phyloP scores from a whole-genome alignment of 2,113 vertebrate genomes.

The Oenanthe melanoleuca region DNA sequence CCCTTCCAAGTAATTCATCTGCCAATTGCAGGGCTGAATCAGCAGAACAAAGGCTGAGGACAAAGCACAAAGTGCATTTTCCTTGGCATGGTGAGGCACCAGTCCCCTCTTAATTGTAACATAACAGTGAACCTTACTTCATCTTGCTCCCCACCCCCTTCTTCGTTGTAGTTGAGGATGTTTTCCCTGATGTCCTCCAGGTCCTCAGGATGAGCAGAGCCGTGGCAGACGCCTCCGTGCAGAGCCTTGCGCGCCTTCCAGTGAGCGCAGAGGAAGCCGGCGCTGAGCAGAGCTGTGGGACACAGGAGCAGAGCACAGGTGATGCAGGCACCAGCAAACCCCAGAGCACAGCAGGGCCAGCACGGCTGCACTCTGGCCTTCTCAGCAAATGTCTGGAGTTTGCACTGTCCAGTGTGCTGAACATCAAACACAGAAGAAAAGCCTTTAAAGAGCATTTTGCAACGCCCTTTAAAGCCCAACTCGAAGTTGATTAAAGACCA shows the following conservation, averaged over 20 bases:
- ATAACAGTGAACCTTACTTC: constrained; percentile 74
- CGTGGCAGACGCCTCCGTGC: constrained; percentile 77
- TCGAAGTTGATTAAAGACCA: background rate
- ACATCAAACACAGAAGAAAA: background rate
- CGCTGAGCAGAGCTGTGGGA: constrained; percentile 79
- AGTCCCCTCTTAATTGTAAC: background rate
- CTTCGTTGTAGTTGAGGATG: constrained; percentile 88
- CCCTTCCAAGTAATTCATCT: background rate
- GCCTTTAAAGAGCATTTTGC: background rate
- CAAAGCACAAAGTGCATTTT: background rate
- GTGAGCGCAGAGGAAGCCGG: constrained; percentile 81
- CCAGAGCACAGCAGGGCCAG: background rate
- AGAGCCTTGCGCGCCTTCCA: constrained; percentile 79
- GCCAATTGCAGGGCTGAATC: background rate
- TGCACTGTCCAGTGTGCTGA: background rate
- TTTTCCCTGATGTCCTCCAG: constrained; percentile 89
- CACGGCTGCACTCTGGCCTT: background rate
- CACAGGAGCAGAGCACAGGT: constrained; percentile 38
- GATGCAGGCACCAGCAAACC: background rate
- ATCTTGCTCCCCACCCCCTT: constrained; percentile 88
- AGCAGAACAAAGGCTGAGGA: background rate
- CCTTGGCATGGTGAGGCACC: background rate
- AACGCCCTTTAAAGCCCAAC: background rate
- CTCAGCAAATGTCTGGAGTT: background rate
- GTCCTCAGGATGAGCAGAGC: constrained; percentile 79